These are phyloP conservation scores for Scaptomyza hsui DNA, from an alignment of 1,140 invertebrate genomes.

Conservation along the genomic window DNA sequence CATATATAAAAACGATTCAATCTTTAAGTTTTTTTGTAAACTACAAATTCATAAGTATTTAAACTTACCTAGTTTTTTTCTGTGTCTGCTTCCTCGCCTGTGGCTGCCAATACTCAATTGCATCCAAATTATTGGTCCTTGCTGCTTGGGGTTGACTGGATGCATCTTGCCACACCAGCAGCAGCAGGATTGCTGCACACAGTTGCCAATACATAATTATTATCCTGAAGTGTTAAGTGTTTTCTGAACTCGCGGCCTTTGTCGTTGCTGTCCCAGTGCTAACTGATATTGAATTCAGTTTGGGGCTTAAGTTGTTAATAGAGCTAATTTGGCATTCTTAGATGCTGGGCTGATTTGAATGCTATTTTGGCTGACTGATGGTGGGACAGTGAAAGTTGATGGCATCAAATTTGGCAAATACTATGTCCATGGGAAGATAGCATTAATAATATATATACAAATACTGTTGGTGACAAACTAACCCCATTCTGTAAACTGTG, in stretches of 20 bases:
- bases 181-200: slow-evolving; percentile 35
- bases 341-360: slow-evolving; percentile 27
- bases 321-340: slow-evolving; percentile 17
- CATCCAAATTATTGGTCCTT: slow-evolving; percentile 22
- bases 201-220: slow-evolving; percentile 48
- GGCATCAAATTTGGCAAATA: slow-evolving; percentile 30
- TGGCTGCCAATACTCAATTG: slow-evolving; percentile 27
- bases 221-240: not conserved
- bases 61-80: slow-evolving; percentile 22
- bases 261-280: slow-evolving; percentile 23
- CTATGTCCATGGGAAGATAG: slow-evolving; percentile 26
- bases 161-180: slow-evolving; percentile 32
- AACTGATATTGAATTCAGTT: slow-evolving; percentile 36
- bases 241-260: slow-evolving; percentile 10
- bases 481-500: slow-evolving; percentile 46
- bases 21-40: too few relatives aligned
- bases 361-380: slow-evolving; percentile 9
- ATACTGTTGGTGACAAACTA: slow-evolving; percentile 36
- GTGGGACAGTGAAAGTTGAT: slow-evolving; percentile 37
- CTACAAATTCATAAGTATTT: not conserved
- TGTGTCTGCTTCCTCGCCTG: not conserved
- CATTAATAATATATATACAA: slow-evolving; percentile 34
- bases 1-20: not conserved
- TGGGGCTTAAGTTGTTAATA: slow-evolving; percentile 43
- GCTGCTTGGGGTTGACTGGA: slow-evolving; percentile 17